Conservation (phyloP, 2,113 vertebrate genomes). For the Dromas ardeola region DNA sequence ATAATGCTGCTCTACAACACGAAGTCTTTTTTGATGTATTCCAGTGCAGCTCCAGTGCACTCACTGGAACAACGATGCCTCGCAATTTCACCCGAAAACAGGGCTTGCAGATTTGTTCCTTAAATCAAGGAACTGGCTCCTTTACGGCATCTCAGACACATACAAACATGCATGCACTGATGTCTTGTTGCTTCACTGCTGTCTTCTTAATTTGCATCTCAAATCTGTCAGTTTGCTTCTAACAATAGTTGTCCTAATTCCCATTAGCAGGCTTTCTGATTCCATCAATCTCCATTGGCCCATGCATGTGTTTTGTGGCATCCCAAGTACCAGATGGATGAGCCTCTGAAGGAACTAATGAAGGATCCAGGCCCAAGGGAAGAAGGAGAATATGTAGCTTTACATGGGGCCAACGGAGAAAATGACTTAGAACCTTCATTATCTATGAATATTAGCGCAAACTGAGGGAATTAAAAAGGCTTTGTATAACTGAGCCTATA, state of each 20-base stretch:
- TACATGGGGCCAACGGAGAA: neutral
- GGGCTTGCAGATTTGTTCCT: neutral
- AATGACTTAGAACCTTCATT: neutral
- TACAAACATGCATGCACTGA: neutral
- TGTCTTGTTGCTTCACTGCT: neutral
- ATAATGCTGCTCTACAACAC: rapidly evolving
- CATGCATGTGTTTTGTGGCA: slow-evolving; percentile 2
- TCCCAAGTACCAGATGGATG: slow-evolving; percentile 27
- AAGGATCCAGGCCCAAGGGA: slow-evolving; percentile 11
- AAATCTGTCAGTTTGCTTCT: neutral
- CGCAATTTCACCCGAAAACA: neutral
- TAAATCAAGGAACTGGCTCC: neutral
- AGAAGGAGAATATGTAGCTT: neutral
- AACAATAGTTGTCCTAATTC: slow-evolving; percentile 38
- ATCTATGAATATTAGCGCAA: neutral
- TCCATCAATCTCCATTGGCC: neutral
- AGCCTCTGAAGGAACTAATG: slow-evolving; percentile 56
- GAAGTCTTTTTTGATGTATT: neutral
- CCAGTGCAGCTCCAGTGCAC: neutral
- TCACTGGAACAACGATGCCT: neutral
- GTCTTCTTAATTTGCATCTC: slow-evolving; percentile 34
- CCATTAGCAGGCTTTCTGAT: slow-evolving; percentile 2
- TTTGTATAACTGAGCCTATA: neutral
- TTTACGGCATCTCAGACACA: neutral
- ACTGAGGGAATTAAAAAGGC: neutral